phyloP scores from a whole-genome alignment of 2,888 invertebrate species.

The Linnaemya tessellans region DNA sequence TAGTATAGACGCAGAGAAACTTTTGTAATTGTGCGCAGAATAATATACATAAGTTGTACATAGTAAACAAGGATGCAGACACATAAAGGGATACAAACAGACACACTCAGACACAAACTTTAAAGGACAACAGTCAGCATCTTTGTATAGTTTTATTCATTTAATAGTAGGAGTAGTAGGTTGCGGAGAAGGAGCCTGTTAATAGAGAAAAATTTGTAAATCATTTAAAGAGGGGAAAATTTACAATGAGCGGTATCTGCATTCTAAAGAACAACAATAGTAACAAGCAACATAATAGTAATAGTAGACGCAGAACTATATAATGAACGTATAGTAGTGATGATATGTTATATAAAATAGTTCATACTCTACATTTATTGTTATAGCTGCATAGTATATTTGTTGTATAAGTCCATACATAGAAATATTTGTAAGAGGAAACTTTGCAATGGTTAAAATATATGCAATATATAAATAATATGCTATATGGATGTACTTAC shows the following conservation, averaged over 20 bases:
- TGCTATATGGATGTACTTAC: background rate
- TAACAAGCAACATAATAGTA: conserved; percentile 69
- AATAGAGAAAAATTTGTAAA: conserved; percentile 48
- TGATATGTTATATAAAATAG: conserved; percentile 60
- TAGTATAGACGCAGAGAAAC: conserved; percentile 70
- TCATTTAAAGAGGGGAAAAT: conserved; percentile 62
- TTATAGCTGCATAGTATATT: conserved; percentile 9
- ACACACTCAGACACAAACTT: conserved; percentile 71
- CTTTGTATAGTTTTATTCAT: conserved; percentile 70
- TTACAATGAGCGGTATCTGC: conserved; percentile 60
- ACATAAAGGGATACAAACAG: conserved; percentile 66
- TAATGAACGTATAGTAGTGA: conserved; percentile 48
- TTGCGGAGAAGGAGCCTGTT: conserved; percentile 6
- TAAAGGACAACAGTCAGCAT: conserved; percentile 71
- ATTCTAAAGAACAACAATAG: conserved; percentile 68
- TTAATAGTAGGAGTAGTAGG: conserved; percentile 18
- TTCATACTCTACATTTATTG: conserved; percentile 56
- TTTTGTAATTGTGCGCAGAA: conserved; percentile 71
- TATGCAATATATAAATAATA: conserved; percentile 22
- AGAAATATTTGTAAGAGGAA: conserved; percentile 20
- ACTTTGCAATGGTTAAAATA: conserved; percentile 28
- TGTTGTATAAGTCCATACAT: background rate
- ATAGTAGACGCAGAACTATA: conserved; percentile 59
- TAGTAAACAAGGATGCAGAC: conserved; percentile 73
- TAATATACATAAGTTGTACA: conserved; percentile 72